phyloP scores from a whole-genome alignment of 2,797 vertebrate species.

The Rhinoraja longicauda region DNA sequence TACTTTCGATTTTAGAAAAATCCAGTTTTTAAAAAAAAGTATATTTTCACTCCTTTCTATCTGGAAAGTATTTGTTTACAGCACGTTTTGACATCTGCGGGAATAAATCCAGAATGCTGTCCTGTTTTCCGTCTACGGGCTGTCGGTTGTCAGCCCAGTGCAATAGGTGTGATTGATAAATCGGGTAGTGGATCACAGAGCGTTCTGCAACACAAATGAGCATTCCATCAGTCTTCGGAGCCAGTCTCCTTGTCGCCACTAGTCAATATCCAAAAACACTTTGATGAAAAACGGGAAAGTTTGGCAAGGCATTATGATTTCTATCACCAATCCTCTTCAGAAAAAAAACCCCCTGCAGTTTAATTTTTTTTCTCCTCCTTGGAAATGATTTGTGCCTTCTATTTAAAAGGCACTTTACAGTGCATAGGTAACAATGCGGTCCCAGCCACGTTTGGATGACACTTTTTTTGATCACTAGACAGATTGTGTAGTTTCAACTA shows the following conservation, averaged over 20 bases:
- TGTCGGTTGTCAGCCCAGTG: conserved; percentile 59
- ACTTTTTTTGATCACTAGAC: not conserved
- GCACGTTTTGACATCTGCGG: conserved; percentile 30
- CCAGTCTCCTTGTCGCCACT: conserved; percentile 45
- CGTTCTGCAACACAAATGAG: conserved; percentile 58
- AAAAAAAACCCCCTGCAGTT: not conserved
- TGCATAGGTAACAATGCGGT: not conserved
- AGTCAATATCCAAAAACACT: conserved; percentile 33
- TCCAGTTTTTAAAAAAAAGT: not conserved
- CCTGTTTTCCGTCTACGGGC: conserved; percentile 42
- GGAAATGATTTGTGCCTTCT: not conserved
- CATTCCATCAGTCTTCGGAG: conserved; percentile 51
- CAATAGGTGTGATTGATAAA: conserved; percentile 60
- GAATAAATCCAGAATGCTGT: conserved; percentile 32
- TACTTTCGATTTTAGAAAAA: not conserved
- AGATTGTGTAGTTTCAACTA: not conserved
- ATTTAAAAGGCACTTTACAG: not conserved
- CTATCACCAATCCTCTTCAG: not conserved
- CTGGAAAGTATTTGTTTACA: not conserved
- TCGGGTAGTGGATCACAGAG: conserved; percentile 53
- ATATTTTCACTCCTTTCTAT: not conserved
- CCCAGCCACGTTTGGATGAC: not conserved
- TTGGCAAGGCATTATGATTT: not conserved
- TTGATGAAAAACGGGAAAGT: conserved; percentile 45
- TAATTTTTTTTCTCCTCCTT: not conserved